Conservation (phyloP, 92 coral and sea anemone genomes). For the Ricordea florida region DNA sequence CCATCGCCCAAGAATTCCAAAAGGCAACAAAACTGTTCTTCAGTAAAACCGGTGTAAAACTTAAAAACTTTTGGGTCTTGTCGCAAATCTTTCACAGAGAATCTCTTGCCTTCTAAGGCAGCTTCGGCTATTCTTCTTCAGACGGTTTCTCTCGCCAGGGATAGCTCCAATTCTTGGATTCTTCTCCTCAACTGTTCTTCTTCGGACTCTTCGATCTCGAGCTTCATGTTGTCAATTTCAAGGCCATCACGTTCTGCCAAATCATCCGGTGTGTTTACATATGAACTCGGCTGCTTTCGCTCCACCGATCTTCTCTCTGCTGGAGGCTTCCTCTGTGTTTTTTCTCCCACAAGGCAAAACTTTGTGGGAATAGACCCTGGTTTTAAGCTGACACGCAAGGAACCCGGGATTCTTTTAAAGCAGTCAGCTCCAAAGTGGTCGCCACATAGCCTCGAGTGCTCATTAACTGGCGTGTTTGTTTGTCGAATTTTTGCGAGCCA, state of each 20-base stretch:
- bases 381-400: no score
- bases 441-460: no score
- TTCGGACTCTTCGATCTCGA: background rate
- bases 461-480: no score
- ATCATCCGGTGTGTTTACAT: background rate
- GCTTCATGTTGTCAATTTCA: background rate
- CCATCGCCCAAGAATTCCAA: constrained; percentile 23
- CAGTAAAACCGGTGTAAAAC: constrained; percentile 42
- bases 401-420: no score
- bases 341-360: no score
- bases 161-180: constrained; percentile 2
- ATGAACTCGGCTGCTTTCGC: background rate
- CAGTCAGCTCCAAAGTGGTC: no score
- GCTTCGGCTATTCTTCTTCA: constrained; percentile 5
- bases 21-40: constrained; percentile 43
- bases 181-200: background rate
- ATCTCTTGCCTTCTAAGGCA: constrained; percentile 31
- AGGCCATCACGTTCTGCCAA: background rate
- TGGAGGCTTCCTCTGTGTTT: background rate
- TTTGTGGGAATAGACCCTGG: no score
- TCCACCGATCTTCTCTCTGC: background rate
- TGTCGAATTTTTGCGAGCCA: no score
- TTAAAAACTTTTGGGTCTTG: constrained; percentile 35
- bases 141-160: constrained; percentile 1
- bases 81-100: constrained; percentile 30